These are phyloP conservation scores for Dinoponera quadriceps DNA, from an alignment of 1,140 invertebrate genomes.

Conservation along the genomic window DNA sequence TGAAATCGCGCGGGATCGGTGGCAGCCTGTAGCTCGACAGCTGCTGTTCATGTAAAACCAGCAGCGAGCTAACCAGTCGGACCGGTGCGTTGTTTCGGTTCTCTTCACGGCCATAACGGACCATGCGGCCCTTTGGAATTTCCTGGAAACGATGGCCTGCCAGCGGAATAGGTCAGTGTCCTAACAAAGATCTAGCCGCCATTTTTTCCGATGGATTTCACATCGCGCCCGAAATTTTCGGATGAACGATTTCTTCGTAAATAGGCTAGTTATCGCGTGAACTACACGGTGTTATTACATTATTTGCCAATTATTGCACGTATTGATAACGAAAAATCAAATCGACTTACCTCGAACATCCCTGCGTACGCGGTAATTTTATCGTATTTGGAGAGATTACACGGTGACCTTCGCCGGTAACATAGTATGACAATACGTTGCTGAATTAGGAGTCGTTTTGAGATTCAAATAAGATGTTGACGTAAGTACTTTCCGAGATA, in stretches of 20 bases:
- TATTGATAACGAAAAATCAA: too few relatives aligned
- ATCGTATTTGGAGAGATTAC: too few relatives aligned
- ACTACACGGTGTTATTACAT: too few relatives aligned
- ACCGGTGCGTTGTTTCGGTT: neutral
- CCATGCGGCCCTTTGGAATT: slow-evolving; percentile 39
- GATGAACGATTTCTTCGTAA: too few relatives aligned
- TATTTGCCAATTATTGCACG: too few relatives aligned
- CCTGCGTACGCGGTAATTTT: too few relatives aligned
- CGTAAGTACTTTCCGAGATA: neutral
- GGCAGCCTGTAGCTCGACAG: slow-evolving; percentile 16
- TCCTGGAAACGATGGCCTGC: neutral
- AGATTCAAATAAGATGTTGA: neutral
- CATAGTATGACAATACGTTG: too few relatives aligned
- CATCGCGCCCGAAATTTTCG: too few relatives aligned
- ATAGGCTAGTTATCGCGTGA: too few relatives aligned
- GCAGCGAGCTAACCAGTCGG: neutral
- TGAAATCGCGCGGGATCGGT: slow-evolving; percentile 27
- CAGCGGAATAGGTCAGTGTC: slow-evolving; percentile 46
- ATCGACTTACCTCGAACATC: too few relatives aligned
- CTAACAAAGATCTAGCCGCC: neutral
- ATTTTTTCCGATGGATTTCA: slow-evolving; percentile 21
- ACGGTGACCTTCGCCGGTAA: too few relatives aligned
- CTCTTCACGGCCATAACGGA: too few relatives aligned
- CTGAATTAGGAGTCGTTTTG: neutral
- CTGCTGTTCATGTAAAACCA: neutral